A percentile compares a stretch with the other conserved stretches of the same genome.
Evolutionary conservation across 2,888 invertebrate genomes (phyloP).

Genomic region (Lagria hirta): DNA sequence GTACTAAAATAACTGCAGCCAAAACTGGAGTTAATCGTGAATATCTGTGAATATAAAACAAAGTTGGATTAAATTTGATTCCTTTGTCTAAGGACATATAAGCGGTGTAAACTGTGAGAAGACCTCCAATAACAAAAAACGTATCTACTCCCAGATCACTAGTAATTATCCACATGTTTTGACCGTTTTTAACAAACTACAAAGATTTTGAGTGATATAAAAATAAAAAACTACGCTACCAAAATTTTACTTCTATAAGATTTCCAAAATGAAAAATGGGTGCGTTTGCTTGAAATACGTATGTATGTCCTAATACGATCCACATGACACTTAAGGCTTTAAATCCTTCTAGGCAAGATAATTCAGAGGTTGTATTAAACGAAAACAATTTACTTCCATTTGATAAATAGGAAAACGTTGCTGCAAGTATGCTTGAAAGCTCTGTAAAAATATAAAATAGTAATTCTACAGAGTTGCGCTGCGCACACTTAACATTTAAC

Average conservation of each 20-base stretch:
- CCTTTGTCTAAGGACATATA: constrained; percentile 47
- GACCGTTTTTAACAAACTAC: not conserved
- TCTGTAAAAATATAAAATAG: too few relatives aligned
- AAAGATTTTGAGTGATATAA: too few relatives aligned
- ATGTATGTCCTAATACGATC: not conserved
- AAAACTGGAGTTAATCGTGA: not conserved
- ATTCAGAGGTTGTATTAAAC: not conserved
- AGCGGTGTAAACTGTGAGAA: constrained; percentile 43
- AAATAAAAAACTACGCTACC: too few relatives aligned
- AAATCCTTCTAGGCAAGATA: not conserved
- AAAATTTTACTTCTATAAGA: not conserved
- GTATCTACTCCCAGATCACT: constrained; percentile 4
- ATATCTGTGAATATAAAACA: not conserved
- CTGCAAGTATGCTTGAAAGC: too few relatives aligned
- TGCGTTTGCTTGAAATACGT: not conserved
- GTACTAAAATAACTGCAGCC: not conserved
- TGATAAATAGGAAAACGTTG: not conserved
- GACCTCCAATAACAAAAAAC: constrained; percentile 31
- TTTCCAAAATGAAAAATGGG: not conserved
- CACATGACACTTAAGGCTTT: not conserved
- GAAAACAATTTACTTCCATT: not conserved
- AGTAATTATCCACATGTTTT: constrained; percentile 1
- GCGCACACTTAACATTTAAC: too few relatives aligned
- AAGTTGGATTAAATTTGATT: not conserved
- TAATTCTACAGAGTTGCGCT: too few relatives aligned